These are phyloP conservation scores for Phaenicophaeus curvirostris DNA, from an alignment of 2,797 vertebrate genomes.

Conservation along the genomic window DNA sequence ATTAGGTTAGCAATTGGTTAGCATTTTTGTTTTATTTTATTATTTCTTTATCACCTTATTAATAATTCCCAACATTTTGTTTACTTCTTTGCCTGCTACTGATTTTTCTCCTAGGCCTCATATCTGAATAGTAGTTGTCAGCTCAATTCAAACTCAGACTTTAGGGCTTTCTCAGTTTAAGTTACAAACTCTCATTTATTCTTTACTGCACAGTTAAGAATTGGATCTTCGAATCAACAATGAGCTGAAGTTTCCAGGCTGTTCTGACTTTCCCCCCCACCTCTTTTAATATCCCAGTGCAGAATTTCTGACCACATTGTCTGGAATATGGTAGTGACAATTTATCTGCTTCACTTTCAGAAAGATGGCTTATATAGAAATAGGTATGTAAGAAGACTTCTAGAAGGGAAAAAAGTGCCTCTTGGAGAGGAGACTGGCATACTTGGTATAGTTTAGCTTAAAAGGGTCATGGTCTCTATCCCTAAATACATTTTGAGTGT, in stretches of 20 bases:
- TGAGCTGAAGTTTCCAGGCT: neutral
- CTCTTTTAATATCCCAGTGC: neutral
- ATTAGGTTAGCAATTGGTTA: conserved; percentile 63
- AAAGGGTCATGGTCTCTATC: rapidly evolving
- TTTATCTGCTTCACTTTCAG: neutral
- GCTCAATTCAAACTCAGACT: neutral
- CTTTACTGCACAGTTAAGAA: neutral
- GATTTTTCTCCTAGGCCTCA: neutral
- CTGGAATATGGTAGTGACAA: neutral
- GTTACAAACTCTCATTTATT: neutral
- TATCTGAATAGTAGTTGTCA: neutral
- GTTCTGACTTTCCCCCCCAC: neutral
- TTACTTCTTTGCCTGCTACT: neutral
- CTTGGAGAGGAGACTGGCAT: neutral
- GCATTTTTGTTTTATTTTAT: neutral
- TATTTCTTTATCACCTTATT: neutral
- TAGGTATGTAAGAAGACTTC: neutral
- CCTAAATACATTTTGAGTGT: neutral
- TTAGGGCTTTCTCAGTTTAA: neutral
- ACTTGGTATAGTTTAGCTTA: neutral
- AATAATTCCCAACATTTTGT: neutral
- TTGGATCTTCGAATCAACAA: neutral
- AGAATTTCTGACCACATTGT: neutral
- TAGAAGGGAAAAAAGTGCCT: neutral
- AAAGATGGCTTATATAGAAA: neutral